phyloP scores from a whole-genome alignment of 1,140 invertebrate genomes.

The Zelostemma sp. region DNA sequence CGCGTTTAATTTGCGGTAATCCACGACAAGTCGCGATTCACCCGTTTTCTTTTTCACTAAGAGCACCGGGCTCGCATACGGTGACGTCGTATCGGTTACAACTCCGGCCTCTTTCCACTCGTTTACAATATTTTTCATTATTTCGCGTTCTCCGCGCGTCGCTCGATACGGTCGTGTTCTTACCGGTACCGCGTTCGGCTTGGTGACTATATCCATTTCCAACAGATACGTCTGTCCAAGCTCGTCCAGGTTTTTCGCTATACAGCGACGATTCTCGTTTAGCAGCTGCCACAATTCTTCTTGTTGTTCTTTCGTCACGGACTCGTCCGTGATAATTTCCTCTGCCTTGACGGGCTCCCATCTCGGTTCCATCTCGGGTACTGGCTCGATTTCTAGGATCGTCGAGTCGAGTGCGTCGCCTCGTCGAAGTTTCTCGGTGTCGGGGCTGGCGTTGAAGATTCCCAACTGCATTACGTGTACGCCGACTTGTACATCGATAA shows the following conservation, averaged over 20 bases:
- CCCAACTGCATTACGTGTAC: neutral
- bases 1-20: neutral
- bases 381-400: neutral
- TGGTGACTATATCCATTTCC: conserved; percentile 1
- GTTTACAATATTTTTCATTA: neutral
- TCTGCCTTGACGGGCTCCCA: neutral
- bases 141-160: neutral
- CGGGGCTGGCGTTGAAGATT: neutral
- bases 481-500: neutral
- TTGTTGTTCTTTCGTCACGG: neutral
- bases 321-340: neutral
- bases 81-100: conserved; percentile 5
- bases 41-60: conserved; percentile 15
- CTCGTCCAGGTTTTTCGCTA: neutral
- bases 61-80: conserved; percentile 6
- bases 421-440: neutral
- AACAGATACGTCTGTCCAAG: neutral
- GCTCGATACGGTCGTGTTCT: neutral
- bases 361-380: neutral
- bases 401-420: neutral
- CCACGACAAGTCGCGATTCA: neutral
- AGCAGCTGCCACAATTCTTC: conserved; percentile 1
- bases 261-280: neutral
- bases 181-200: neutral
- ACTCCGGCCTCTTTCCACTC: conserved; percentile 4